Evolutionary conservation across 2,113 vertebrate genomes (phyloP), one percentile per base, ranked within the genome.

Genomic region (Elephantulus edwardii): DNA sequence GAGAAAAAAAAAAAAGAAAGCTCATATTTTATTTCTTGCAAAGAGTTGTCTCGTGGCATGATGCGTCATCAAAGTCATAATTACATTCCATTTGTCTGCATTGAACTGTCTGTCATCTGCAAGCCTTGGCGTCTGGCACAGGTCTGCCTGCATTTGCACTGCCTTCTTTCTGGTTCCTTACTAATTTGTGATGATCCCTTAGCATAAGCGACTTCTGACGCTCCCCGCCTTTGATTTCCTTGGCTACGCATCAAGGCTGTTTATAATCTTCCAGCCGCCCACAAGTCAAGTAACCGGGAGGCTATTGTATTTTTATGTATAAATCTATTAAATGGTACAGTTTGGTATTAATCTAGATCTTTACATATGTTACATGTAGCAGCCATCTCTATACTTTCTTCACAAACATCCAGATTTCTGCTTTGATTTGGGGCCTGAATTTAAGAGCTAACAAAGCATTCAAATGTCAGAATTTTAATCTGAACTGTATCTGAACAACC

Each of bases 21-120:
- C 33, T 96, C 88, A 92, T 95, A 95, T 95, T 97, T 97, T 96
- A 91, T 95, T 92, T 91, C 0, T 70, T 93, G 96, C 91, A 97
- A 96, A 97, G 92, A 88, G 38, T 91, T 96, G 94, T 95, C 93
- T 95, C 93, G 44, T 95, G 86, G 68, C 86, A 83, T n/a, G 84
- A 96, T 96, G 83, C 80, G 94, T 96, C 92, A 93, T 97, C 94
- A 96, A 94, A 96, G 74, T 97, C 88, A 88, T 96, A 96, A 97
- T 97, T 97, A 93, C 72, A 77, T 94, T 97, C 97, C 92, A 91
- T 96, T 97, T 80, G 1, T 96, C 92, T 93, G 66, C 89, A 95
- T 22, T 96, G 94, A 97, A 24, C 93, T 97, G 91, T 95, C 96
- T 97, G 89, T 97, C 96, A 96, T 96, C 68, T 35, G 8, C 90